Evolutionary conservation across 1,140 invertebrate genomes (phyloP).

Genomic region (Melanaphis sacchari): DNA sequence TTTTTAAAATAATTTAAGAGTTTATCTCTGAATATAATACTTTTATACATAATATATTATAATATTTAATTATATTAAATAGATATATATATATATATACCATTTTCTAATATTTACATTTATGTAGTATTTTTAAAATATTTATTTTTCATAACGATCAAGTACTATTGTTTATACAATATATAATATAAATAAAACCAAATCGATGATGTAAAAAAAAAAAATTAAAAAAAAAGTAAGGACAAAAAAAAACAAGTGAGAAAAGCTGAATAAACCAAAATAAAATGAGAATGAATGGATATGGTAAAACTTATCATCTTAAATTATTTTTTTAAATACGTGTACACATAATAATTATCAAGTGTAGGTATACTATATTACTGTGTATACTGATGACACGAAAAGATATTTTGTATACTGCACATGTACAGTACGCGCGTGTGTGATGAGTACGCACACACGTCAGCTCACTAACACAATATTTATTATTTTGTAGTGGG

Average conservation of each 20-base stretch:
- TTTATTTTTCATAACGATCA: background rate
- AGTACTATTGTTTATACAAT: background rate
- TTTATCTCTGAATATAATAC: background rate
- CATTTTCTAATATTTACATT: background rate
- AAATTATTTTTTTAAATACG: background rate
- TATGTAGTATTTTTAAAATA: background rate
- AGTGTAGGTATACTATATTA: background rate
- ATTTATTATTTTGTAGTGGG: constrained; percentile 4
- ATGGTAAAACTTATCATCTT: background rate
- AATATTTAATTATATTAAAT: too few species aligned
- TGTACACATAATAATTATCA: constrained; percentile 1
- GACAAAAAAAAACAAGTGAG: background rate
- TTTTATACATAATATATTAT: background rate
- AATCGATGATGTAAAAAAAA: background rate
- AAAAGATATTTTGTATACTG: constrained; percentile 5
- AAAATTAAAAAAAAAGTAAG: background rate
- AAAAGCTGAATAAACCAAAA: constrained; percentile 9
- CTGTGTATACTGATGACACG: background rate
- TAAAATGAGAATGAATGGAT: background rate
- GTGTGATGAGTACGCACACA: constrained; percentile 2
- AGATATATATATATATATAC: background rate
- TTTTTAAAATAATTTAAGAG: background rate
- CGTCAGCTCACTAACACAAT: background rate
- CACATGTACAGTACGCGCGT: background rate
- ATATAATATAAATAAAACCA: background rate